Base-by-base conservation (phyloP, 2,797 vertebrate species). In the Amazona ochrocephala region DNA sequence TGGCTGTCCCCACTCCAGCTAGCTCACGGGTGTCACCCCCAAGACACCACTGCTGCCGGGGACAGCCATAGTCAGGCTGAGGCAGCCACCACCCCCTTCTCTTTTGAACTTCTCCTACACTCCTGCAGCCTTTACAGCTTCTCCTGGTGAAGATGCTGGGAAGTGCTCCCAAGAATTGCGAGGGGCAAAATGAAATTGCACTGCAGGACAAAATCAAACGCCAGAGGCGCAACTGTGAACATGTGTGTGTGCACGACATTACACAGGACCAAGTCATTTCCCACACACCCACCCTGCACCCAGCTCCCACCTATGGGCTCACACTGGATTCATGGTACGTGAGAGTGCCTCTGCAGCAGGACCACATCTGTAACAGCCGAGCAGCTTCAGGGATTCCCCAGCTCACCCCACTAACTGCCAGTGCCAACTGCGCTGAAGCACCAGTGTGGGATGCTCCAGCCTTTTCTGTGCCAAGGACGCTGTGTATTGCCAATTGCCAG, bases 321-420 rank as follows among this genome's bases (percentile, higher is more conserved):
- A 51, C 1, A 0, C n/a, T 13, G 2, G 10, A 11, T 7, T 75
- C 62, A 71, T 5, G 2, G 22, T 37, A 37, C 87, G 37, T 0
- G 0, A 45, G 51, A 53, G 53, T 53, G 61, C 47, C 29, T 53
- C 60, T 76, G 56, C 90, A 42, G 62, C 0, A 0, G 66, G 60
- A 32, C 60, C 3, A 2, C 64, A 72, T 61, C 77, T 44, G 10
- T 70, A 67, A 16, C 0, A 7, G 81, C 80, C 21, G 23, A 78
- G 54, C 26, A 56, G 86, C 74, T 70, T 27, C 91, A 95, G 91
- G 83, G 75, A 76, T 86, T 93, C 61, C 85, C 89, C 72, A 73
- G 50, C 30, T 84, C 70, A 70, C 47, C 53, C 72, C 4, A 1
- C 41, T 53, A 48, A 47, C 1, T 71, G 62, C 79, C 60, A 58